A percentile compares a stretch with the other conserved stretches of the same genome.
These are phyloP conservation scores for Parapsyche elsis DNA, from an alignment of 1,140 invertebrate species.

Conservation along the genomic window DNA sequence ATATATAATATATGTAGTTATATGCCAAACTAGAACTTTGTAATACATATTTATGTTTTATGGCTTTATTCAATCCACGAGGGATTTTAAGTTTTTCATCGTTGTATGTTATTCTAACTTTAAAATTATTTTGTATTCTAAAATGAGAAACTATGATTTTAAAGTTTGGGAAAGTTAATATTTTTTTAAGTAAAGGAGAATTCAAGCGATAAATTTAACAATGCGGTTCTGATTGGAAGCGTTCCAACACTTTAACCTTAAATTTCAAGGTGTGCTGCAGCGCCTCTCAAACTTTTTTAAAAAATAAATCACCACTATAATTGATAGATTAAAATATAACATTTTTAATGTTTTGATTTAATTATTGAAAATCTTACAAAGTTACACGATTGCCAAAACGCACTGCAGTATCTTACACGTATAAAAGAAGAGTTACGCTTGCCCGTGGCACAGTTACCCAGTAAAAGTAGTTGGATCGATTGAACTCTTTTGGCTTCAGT, in stretches of 20 bases:
- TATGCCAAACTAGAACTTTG: too few relatives aligned
- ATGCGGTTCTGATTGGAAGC: background rate
- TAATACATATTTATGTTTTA: too few relatives aligned
- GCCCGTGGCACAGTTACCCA: conserved; percentile 30
- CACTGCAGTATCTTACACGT: background rate
- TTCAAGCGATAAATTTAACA: background rate
- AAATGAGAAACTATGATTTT: background rate
- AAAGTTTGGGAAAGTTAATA: background rate
- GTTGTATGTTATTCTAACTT: too few relatives aligned
- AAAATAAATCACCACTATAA: too few relatives aligned
- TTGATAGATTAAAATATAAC: too few relatives aligned
- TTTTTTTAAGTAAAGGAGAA: background rate
- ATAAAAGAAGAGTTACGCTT: background rate
- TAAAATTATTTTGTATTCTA: background rate
- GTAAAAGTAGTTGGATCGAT: conserved; percentile 40
- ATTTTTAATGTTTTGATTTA: too few relatives aligned
- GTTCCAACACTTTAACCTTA: conserved; percentile 6
- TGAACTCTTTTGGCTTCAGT: conserved; percentile 38
- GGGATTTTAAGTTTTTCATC: too few relatives aligned
- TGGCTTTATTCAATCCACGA: too few relatives aligned
- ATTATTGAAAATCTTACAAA: too few relatives aligned
- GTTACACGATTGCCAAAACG: background rate
- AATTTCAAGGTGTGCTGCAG: background rate
- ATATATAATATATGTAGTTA: too few relatives aligned
- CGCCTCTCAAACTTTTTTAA: background rate